Conservation (phyloP, 37 sponge, comb jelly and placozoan genomes). For the Petrosia ficiformis region DNA sequence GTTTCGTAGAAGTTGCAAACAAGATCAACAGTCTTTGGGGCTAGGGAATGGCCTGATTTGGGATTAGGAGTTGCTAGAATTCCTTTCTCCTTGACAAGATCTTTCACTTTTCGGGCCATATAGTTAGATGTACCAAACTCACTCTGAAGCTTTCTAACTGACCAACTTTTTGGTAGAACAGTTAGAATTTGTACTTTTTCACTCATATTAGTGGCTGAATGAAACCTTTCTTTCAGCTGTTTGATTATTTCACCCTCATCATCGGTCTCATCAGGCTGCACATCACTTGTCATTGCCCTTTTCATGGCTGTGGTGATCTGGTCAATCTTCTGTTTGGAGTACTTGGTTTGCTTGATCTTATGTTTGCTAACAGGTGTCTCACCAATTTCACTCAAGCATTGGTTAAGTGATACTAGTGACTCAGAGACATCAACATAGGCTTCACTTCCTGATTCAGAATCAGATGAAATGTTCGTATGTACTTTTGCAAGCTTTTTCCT, state of each 20-base stretch:
- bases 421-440: too few relatives aligned
- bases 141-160: slow-evolving; percentile 15
- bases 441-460: not conserved
- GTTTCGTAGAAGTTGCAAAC: slow-evolving; percentile 16
- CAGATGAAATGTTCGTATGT: not conserved
- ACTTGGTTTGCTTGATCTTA: not conserved
- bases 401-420: not conserved
- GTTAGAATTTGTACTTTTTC: slow-evolving; percentile 24
- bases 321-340: not conserved
- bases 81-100: slow-evolving; percentile 10
- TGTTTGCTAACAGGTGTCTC: slow-evolving; percentile 5
- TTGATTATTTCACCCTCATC: slow-evolving; percentile 43
- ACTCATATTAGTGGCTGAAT: slow-evolving; percentile 19
- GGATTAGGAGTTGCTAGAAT: slow-evolving; percentile 24
- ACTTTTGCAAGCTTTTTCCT: not conserved
- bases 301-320: not conserved
- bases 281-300: slow-evolving; percentile 3
- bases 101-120: slow-evolving; percentile 17
- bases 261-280: slow-evolving; percentile 1
- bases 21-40: slow-evolving; percentile 2
- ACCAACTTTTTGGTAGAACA: slow-evolving; percentile 36
- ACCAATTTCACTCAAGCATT: not conserved
- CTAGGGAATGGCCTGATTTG: slow-evolving; percentile 10
- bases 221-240: slow-evolving; percentile 44
- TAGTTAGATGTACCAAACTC: slow-evolving; percentile 31